Evolutionary conservation across 2,888 invertebrate genomes (phyloP), one percentile per base, ranked within the genome.

Genomic region (Coleophora flavipennella): DNA sequence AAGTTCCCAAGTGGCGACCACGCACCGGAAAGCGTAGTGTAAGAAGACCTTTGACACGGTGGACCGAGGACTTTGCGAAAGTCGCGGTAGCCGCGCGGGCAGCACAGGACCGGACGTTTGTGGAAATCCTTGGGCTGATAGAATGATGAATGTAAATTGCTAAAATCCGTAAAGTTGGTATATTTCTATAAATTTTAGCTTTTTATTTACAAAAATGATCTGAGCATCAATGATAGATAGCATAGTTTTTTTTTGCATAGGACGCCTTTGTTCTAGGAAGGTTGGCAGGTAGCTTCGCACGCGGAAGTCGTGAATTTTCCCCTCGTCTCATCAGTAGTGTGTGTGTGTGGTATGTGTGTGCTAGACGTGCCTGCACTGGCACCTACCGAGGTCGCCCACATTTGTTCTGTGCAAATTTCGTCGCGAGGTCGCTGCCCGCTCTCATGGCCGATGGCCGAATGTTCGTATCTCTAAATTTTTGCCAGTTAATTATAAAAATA

Each of bases 401-500:
- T 83, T 70, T 76, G 81, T 77, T 80, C 80, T 81, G 83, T 81
- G 83, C 83, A 83, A 84, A 84, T 80, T 83, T 81, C 67, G 80
- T 70, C 63, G 62, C 61, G 70, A 74, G 83, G 78, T 80, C 83
- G 74, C 62, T 78, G 79, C 45, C 83, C 83, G 72, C 61, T 51
- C 60, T 76, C 84, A 84, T 72, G 84, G 84, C 60, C 84, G 72
- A 70, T 60, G 64, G 59, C 75, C 61, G n/a, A n/a, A n/a, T 6
- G 20, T 20, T 4, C 71, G 80, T 83, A 81, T 83, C 80, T 78
- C 78, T 80, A 73, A 78, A 83, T 74, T 84, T 83, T 81, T 81
- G 84, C 74, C 75, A 81, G 84, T 83, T 84, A 84, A 84, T 84
- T 84, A 83, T 83, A 83, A 84, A 83, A 84, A 84, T 83, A 84